Evolutionary conservation across 2,888 invertebrate genomes (phyloP).

Genomic region (Ptilodon capucinus): DNA sequence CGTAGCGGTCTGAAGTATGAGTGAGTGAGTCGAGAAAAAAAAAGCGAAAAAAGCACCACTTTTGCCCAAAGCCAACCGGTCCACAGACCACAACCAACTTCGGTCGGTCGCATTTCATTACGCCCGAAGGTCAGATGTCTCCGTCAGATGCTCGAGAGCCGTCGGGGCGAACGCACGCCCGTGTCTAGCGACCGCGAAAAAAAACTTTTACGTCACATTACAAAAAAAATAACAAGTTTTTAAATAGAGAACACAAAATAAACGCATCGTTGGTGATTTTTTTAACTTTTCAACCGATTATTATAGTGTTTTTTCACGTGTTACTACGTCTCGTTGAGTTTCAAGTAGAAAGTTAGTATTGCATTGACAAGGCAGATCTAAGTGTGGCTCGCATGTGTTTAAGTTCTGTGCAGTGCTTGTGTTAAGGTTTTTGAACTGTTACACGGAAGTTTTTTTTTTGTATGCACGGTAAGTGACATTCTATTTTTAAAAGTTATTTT

Average conservation of each 20-base stretch:
- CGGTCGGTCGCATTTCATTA: constrained; percentile 63
- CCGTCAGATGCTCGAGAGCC: constrained; percentile 52
- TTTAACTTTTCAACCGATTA: not conserved
- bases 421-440: constrained; percentile 50
- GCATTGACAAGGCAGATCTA: constrained; percentile 51
- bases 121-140: constrained; percentile 64
- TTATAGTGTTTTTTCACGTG: not conserved
- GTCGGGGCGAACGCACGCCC: constrained; percentile 39
- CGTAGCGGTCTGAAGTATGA: constrained; percentile 42
- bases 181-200: constrained; percentile 19
- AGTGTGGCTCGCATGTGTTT: constrained; percentile 50
- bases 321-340: constrained; percentile 24
- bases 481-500: not conserved
- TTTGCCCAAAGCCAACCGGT: constrained; percentile 78
- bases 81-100: constrained; percentile 54
- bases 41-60: constrained; percentile 58
- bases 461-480: not conserved
- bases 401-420: constrained; percentile 58
- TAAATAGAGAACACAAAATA: constrained; percentile 29
- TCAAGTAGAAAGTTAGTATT: constrained; percentile 57
- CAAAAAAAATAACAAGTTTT: constrained; percentile 43
- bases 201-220: constrained; percentile 55
- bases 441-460: constrained; percentile 45
- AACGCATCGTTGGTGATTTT: not conserved
- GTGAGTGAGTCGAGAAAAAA: constrained; percentile 43